These are phyloP conservation scores for Chelonus insularis DNA, from an alignment of 1,140 invertebrate species.

Conservation along the genomic window DNA sequence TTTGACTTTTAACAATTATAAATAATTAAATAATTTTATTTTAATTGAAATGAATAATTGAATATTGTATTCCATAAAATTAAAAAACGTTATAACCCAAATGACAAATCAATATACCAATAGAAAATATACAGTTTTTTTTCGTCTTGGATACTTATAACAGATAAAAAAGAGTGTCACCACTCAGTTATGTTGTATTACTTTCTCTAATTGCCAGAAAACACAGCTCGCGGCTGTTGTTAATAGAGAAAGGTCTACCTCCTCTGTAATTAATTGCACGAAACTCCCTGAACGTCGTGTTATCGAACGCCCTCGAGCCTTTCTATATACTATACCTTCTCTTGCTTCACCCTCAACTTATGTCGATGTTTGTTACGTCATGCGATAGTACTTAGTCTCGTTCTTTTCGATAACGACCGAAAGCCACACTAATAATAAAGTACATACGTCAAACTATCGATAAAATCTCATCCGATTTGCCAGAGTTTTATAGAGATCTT, in stretches of 20 bases:
- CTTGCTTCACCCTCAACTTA: not conserved
- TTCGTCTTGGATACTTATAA: no score
- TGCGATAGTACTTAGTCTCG: not conserved
- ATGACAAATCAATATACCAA: no score
- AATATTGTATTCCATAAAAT: no score
- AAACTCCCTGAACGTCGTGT: constrained; percentile 27
- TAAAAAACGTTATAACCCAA: no score
- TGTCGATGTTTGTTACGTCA: constrained; percentile 18
- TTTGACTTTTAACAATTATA: no score
- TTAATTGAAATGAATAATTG: no score
- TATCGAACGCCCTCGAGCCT: constrained; percentile 19
- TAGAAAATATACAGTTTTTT: no score
- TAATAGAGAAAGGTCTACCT: constrained; percentile 26
- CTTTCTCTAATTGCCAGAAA: constrained; percentile 24
- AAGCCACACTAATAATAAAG: constrained; percentile 17
- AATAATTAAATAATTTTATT: no score
- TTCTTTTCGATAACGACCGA: not conserved
- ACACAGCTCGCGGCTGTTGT: constrained; percentile 19
- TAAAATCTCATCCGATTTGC: constrained; percentile 8
- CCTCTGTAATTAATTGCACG: constrained; percentile 34
- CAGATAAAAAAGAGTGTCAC: no score
- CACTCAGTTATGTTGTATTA: constrained; percentile 14
- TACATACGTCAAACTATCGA: constrained; percentile 17
- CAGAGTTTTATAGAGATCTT: not conserved
- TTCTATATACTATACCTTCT: not conserved